Evolutionary conservation across 2,113 vertebrate genomes (phyloP).

Genomic region (Manacus vitellinus): DNA sequence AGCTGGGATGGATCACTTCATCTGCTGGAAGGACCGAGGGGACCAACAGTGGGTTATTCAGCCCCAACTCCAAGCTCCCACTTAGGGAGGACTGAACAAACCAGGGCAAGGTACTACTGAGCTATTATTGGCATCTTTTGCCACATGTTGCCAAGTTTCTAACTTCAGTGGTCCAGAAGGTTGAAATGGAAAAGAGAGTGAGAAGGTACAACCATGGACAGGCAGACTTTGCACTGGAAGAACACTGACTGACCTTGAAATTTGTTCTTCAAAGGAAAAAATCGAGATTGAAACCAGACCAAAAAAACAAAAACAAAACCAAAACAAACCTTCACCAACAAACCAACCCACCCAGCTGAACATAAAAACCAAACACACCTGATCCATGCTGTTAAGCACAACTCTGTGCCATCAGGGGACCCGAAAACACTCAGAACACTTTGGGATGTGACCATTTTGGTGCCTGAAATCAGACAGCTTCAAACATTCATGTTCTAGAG

Average conservation of each 20-base stretch:
- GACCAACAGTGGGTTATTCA: neutral
- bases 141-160: neutral
- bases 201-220: neutral
- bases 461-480: neutral
- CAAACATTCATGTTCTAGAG: neutral
- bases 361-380: neutral
- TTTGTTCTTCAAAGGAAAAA: neutral
- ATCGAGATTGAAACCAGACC: neutral
- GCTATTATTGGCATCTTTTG: neutral
- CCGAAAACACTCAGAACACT: no score
- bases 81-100: neutral
- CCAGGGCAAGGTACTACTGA: neutral
- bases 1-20: neutral
- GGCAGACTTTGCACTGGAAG: neutral
- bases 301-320: neutral
- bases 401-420: neutral
- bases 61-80: neutral
- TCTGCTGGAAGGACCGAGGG: neutral
- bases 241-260: neutral
- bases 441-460: no score
- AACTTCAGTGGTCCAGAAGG: neutral
- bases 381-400: neutral
- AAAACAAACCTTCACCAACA: neutral
- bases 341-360: neutral
- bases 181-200: neutral